Conservation (phyloP, 2,888 invertebrate genomes). For the Drosophila parthenogenetica region DNA sequence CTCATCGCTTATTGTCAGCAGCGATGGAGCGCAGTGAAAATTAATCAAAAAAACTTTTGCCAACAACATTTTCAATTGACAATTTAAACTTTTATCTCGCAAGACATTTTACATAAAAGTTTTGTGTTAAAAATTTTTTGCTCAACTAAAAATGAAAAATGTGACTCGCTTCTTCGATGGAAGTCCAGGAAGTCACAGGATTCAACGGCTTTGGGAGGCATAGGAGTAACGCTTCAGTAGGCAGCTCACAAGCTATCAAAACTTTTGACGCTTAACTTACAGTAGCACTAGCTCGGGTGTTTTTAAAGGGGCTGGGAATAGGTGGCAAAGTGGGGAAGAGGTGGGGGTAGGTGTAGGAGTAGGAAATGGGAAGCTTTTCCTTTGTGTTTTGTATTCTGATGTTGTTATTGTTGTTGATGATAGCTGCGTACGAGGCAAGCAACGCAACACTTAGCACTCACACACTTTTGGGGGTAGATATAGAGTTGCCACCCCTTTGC, state of each 20-base stretch:
- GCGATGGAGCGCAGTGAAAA: slow-evolving; percentile 74
- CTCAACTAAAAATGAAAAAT: slow-evolving; percentile 79
- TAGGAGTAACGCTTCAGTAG: slow-evolving; percentile 57
- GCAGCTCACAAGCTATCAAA: slow-evolving; percentile 78
- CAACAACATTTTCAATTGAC: slow-evolving; percentile 85
- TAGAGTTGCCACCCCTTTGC: slow-evolving; percentile 42
- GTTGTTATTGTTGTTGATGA: slow-evolving; percentile 60
- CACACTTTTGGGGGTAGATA: background rate
- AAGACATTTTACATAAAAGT: slow-evolving; percentile 82
- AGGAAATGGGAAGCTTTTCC: slow-evolving; percentile 34
- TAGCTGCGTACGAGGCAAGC: slow-evolving; percentile 54
- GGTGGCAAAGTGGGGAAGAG: background rate
- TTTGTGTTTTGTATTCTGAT: slow-evolving; percentile 43
- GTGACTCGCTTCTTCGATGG: slow-evolving; percentile 32
- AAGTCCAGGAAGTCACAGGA: slow-evolving; percentile 12
- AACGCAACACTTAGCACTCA: slow-evolving; percentile 35
- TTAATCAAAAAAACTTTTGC: slow-evolving; percentile 84
- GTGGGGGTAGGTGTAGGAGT: background rate
- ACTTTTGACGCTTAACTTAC: slow-evolving; percentile 74
- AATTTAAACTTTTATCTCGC: slow-evolving; percentile 83
- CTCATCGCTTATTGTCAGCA: slow-evolving; percentile 71
- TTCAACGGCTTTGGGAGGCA: background rate
- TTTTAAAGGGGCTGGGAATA: background rate
- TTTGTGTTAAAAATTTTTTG: slow-evolving; percentile 70
- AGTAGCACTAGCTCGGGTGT: slow-evolving; percentile 37